A percentile compares a stretch with the other conserved stretches of the same genome.
phyloP scores from a whole-genome alignment of 2,113 vertebrate genomes.

The Sisor rabdophorus region DNA sequence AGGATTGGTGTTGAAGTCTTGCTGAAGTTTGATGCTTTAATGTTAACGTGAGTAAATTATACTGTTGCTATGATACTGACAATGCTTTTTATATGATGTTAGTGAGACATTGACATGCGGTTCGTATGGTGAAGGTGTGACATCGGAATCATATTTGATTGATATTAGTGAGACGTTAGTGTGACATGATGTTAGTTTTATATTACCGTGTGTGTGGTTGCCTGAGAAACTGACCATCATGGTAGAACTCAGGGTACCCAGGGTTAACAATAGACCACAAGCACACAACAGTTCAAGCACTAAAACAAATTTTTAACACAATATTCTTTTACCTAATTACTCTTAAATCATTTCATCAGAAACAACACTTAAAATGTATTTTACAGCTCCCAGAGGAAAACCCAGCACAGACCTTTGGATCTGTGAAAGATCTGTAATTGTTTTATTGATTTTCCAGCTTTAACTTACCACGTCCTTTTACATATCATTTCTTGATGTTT shows the following conservation, averaged over 20 bases:
- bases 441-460: slow-evolving; percentile 8
- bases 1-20: neutral
- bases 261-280: neutral
- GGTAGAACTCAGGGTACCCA: neutral
- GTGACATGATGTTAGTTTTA: too few relatives aligned
- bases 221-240: neutral
- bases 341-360: neutral
- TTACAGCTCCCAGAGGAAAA: neutral
- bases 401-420: neutral
- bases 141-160: neutral
- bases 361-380: neutral
- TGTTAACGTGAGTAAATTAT: neutral
- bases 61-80: neutral
- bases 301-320: neutral
- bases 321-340: too few relatives aligned
- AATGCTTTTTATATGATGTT: neutral
- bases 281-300: neutral
- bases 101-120: neutral
- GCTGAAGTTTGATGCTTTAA: too few relatives aligned
- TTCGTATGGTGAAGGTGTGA: neutral
- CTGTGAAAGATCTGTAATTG: neutral
- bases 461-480: neutral
- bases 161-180: neutral
- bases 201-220: neutral
- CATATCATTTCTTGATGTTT: neutral